Evolutionary conservation across 2,113 vertebrate genomes (phyloP).

Genomic region (Pangasianodon gigas): DNA sequence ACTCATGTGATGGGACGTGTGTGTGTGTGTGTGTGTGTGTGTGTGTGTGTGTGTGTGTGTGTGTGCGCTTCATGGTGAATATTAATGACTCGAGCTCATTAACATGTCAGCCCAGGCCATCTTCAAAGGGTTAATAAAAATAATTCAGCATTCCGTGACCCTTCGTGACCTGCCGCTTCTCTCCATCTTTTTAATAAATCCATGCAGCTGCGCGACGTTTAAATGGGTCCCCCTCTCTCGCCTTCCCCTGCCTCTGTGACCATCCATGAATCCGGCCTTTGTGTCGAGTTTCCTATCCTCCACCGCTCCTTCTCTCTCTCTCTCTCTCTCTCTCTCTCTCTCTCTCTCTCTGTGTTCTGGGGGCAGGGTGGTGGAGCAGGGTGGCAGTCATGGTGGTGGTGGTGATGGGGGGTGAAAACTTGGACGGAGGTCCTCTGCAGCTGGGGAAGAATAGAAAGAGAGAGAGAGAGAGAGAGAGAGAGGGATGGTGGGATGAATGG

Average conservation of each 20-base stretch:
- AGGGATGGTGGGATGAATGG: constrained; percentile 75
- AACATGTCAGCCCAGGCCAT: constrained; percentile 53
- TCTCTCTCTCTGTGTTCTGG: constrained; percentile 47
- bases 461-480: constrained; percentile 66
- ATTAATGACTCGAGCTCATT: constrained; percentile 66
- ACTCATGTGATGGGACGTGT: background rate
- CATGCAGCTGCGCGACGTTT: constrained; percentile 79
- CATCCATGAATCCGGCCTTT: constrained; percentile 79
- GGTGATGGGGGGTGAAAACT: constrained; percentile 64
- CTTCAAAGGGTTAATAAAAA: constrained; percentile 71
- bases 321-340: constrained; percentile 41
- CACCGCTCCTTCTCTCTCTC: constrained; percentile 57
- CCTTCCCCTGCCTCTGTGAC: constrained; percentile 66
- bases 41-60: constrained; percentile 12
- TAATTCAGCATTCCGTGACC: constrained; percentile 63
- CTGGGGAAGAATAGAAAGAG: constrained; percentile 71
- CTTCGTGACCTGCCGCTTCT: constrained; percentile 70
- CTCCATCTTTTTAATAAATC: constrained; percentile 77
- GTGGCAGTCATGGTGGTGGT: constrained; percentile 45
- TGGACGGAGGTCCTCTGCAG: constrained; percentile 82
- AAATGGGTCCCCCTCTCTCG: constrained; percentile 71
- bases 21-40: background rate
- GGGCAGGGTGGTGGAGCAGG: constrained; percentile 49
- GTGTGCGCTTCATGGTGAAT: constrained; percentile 40
- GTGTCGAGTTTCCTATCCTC: constrained; percentile 71